Evolutionary conservation across 2,888 invertebrate genomes (phyloP).

Genomic region (Iphiclides podalirius): DNA sequence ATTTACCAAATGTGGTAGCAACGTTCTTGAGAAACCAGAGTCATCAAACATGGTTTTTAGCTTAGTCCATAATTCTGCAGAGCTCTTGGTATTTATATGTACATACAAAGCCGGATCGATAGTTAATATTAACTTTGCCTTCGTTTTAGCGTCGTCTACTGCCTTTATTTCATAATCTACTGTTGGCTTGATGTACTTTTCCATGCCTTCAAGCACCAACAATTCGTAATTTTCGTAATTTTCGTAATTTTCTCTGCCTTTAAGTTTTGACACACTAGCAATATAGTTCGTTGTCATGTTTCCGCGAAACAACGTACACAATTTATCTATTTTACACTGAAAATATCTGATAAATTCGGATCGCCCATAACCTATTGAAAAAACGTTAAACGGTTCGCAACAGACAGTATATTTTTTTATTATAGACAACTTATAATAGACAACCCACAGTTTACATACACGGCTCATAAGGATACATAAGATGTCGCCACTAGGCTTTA

Average conservation of each 20-base stretch:
- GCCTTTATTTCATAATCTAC: background rate
- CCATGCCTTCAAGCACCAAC: background rate
- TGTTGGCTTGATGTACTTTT: background rate
- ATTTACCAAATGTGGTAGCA: slow-evolving; percentile 30
- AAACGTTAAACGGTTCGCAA: no score
- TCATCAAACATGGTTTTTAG: no score
- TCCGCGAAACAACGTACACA: background rate
- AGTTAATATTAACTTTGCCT: background rate
- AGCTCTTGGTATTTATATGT: background rate
- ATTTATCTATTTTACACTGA: no score
- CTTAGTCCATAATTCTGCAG: background rate
- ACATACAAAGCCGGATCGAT: background rate
- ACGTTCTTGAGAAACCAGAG: slow-evolving; percentile 28
- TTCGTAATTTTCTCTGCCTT: no score
- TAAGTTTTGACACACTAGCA: background rate
- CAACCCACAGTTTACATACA: no score
- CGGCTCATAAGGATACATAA: no score
- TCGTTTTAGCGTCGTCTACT: background rate
- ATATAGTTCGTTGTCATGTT: background rate
- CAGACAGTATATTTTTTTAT: no score
- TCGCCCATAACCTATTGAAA: no score
- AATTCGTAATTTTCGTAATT: no score
- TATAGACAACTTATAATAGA: no score
- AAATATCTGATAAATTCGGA: no score
- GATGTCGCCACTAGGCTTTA: no score